Evolutionary conservation across 2,797 vertebrate genomes (phyloP), one percentile per base, ranked within the genome.

Genomic region (Rhynchotus rufescens): DNA sequence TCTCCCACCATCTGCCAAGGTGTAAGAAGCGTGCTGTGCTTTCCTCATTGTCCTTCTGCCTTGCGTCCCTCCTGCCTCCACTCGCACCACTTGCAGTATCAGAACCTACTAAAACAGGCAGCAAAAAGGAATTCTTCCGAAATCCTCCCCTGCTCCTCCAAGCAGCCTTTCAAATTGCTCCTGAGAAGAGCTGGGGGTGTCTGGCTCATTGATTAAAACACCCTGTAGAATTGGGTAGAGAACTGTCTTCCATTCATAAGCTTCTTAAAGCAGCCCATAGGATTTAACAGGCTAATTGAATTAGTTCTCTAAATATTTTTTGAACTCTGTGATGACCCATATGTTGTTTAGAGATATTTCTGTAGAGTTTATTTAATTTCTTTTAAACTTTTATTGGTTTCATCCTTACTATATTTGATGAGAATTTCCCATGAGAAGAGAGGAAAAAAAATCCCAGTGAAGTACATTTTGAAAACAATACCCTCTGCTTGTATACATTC

Each of bases 221-320:
- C 42, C 38, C 17, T 80, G 25, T 64, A 87, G 56, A 88, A 25
- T 67, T 87, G 83, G 38, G 32, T 85, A 62, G 25, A 73, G 44
- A 17, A 12, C 23, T 69, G 6, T 60, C 28, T 80, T 40, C 25
- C 88, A 60, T 66, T 80, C 51, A 44, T 73, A 73, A 66, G 19
- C 20, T 51, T 81, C 28, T 54, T 80, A 67, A 86, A 82, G 36
- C 28, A 82, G 65, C 52, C 85, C 34, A 25, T 64, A 38, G 47
- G 67, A 91, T 91, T 92, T 90, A 51, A 78, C 79, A 45, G 19
- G 20, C 38, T 91, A 85, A 69, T 86, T 89, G 56, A 78, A 57
- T 93, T 84, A 81, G 71, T 86, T 84, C 49, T 15, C 56, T 67
- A 92, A 96, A 88, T 92, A 88, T 81, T 92, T 71, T 91, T 90